Evolutionary conservation across 2,113 vertebrate species (phyloP).

Genomic region (Prunella fulvescens): DNA sequence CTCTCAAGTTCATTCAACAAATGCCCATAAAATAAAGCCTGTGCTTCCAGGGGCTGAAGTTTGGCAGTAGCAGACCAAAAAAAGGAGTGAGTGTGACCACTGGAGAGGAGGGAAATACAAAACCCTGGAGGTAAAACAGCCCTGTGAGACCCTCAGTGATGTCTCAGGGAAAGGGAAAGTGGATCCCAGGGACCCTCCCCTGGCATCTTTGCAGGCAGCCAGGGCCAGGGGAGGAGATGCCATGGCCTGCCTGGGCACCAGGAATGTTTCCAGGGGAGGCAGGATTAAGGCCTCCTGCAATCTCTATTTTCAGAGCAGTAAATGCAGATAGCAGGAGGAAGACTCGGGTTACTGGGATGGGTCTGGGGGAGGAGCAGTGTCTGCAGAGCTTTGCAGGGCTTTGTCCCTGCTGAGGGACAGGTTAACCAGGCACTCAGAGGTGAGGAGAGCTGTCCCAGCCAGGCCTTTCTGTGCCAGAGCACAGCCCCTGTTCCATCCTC

Average conservation of each 20-base stretch:
- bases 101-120: not conserved
- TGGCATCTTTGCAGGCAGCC: not conserved
- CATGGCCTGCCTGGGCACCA: not conserved
- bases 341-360: not conserved
- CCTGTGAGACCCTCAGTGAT: not conserved
- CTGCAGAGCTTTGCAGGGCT: not conserved
- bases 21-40: not conserved
- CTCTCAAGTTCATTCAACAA: not conserved
- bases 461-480: not conserved
- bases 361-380: not conserved
- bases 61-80: not conserved
- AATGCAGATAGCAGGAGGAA: not conserved
- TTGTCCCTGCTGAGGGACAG: not conserved
- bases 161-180: not conserved
- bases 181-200: not conserved
- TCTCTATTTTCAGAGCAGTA: slow-evolving; percentile 41
- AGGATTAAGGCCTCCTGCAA: slow-evolving; percentile 10
- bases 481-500: not conserved
- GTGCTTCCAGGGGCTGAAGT: not conserved
- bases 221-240: not conserved
- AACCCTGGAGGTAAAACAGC: not conserved
- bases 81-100: not conserved
- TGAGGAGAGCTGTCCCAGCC: not conserved
- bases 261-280: slow-evolving; percentile 36
- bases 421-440: not conserved